Base-by-base conservation (phyloP, 2,888 invertebrate species). In the Athalia cordata region DNA sequence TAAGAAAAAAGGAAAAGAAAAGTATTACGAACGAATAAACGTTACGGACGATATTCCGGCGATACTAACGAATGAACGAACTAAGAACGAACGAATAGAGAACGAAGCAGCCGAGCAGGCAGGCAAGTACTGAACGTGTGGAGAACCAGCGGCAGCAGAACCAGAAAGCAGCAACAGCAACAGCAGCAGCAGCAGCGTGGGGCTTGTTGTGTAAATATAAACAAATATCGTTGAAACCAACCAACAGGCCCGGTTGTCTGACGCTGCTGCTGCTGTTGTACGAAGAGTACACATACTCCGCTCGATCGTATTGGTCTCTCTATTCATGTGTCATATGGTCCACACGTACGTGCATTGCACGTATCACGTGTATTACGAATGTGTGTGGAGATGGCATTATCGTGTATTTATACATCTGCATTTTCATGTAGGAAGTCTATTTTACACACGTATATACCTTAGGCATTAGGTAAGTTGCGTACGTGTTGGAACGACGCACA, bases 191-290 rank as follows among this genome's bases (percentile, higher is more conserved):
- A 72, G 72, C 72, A 72, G 47, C 52, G 72, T 85, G 86, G 88
- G 87, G 86, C 90, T 90, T 90, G 89, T 90, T 90, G 90, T 90
- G 90, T 90, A 90, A 90, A 90, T 90, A 90, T 90, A 90, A 90
- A 90, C 90, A 90, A 90, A 90, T 89, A 89, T 90, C 89, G 89
- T 88, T 88, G 89, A 89, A 88, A 89, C 90, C 89, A 88, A 89
- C 89, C 89, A 89, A 89, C 89, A 89, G 90, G 90, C 90, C 89
- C 89, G 88, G 89, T 89, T 88, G 87, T 83, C 82, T 29, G 29
- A 29, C 29, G 29, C 29, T 29, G 29, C 29, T 29, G 29, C 29
- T 29, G 29, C 29, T 29, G 29, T 29, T 29, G 29, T 29, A 29
- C 29, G 29, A 29, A 29, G 29, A 1, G 2, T 2, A 29, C 29